Percentiles rank a stretch among this genome's conserved stretches.
phyloP scores from a whole-genome alignment of 2,113 vertebrate species.

The Chrysochloris asiatica region DNA sequence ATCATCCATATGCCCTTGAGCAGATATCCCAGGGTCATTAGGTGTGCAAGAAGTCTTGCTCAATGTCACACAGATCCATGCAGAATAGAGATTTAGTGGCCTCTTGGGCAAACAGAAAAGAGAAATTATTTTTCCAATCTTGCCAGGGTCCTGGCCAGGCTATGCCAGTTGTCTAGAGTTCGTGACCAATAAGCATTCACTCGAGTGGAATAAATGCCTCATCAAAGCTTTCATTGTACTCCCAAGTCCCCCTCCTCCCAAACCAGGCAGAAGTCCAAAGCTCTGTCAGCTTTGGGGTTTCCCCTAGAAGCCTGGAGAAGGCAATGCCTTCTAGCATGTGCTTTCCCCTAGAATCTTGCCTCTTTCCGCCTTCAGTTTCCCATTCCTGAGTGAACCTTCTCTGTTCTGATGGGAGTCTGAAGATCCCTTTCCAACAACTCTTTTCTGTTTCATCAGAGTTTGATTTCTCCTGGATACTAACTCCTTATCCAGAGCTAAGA shows the following conservation, averaged over 20 bases:
- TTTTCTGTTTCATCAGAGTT: background rate
- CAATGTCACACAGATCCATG: background rate
- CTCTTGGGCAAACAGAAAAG: background rate
- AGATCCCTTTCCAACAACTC: background rate
- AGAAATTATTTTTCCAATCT: background rate
- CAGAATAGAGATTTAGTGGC: background rate
- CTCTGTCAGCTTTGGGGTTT: background rate
- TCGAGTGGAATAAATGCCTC: background rate
- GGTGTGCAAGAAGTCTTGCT: background rate
- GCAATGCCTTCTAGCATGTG: background rate
- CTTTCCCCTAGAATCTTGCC: background rate
- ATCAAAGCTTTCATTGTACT: too few species aligned
- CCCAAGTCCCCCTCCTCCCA: background rate
- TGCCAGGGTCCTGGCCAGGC: background rate
- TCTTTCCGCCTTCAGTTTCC: background rate
- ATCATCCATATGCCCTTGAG: background rate
- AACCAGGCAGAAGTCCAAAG: background rate
- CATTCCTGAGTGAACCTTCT: background rate
- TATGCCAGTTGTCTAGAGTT: background rate
- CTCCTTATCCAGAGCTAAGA: background rate
- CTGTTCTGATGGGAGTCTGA: accelerated
- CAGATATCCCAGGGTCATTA: background rate
- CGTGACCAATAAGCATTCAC: background rate
- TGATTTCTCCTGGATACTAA: background rate
- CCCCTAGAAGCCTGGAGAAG: background rate